A percentile compares a stretch with the other conserved stretches of the same genome.
Conservation (phyloP, 2,113 vertebrate species). For the Diadophis punctatus region DNA sequence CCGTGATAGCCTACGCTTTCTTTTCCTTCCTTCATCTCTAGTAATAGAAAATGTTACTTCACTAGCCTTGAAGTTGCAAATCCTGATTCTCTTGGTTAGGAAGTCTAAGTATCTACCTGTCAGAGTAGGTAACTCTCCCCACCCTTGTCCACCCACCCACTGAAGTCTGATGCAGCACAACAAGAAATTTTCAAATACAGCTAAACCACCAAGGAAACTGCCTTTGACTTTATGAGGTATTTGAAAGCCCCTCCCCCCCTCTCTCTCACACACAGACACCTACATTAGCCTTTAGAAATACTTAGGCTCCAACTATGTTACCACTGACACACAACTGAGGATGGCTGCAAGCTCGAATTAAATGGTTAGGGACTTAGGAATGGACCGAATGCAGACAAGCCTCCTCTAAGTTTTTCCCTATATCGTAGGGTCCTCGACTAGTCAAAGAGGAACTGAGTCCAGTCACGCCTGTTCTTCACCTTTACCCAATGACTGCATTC, state of each 20-base stretch:
- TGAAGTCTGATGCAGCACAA: not conserved
- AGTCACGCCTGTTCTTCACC: not conserved
- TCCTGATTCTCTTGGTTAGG: not conserved
- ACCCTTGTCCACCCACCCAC: not conserved
- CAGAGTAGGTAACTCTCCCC: not conserved
- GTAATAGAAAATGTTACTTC: not conserved
- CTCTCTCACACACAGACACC: constrained; percentile 6
- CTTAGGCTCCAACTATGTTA: constrained; percentile 35
- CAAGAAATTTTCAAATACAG: not conserved
- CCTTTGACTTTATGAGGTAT: not conserved
- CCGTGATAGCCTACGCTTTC: not conserved
- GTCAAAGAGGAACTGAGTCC: not conserved
- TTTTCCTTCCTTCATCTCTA: not conserved
- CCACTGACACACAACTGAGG: constrained; percentile 34
- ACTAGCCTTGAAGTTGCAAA: not conserved
- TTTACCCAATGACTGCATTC: not conserved
- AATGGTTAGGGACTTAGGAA: constrained; percentile 8
- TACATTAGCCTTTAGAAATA: constrained; percentile 24
- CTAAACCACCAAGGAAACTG: not conserved
- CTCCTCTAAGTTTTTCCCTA: not conserved
- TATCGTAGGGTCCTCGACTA: not conserved
- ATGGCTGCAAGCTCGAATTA: constrained; percentile 35
- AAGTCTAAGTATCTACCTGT: not conserved
- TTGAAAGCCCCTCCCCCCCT: not conserved
- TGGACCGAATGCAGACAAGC: not conserved